Base-by-base conservation (phyloP, 2,888 invertebrate genomes). In the Halictus ligatus region DNA sequence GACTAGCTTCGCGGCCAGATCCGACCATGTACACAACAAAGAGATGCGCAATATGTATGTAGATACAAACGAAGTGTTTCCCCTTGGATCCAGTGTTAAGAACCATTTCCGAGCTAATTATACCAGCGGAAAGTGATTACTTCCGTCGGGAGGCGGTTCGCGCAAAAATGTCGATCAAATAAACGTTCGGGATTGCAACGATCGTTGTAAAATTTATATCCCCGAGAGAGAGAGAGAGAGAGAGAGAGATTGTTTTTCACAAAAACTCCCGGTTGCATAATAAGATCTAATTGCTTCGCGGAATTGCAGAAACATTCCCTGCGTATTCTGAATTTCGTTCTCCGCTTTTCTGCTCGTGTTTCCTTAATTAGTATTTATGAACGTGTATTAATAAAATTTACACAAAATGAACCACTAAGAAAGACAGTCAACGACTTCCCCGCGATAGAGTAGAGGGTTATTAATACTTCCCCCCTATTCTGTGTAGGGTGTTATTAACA, bases 31-130 rank as follows among this genome's bases (percentile, higher is more conserved):
- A 50, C 50, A 54, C 2, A 8, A 43, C 35, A 35, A 5, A 35
- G 4, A 35, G 10, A 46, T 46, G 12, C 46, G 1, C 15, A 15
- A n/a, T 12, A n/a, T 10, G 12, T 10, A 58, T 12, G 58, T 25
- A 12, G n/a, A 58, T n/a, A 4, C n/a, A 12, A 12, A 5, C n/a
- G 12, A 58, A n/a, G 29, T 25, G 60, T 75, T 46, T 60, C 13
- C 58, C 18, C 40, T 75, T 25, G 35, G 29, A 76, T 81, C 7
- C 10, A 29, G 50, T 46, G 67, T 78, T 79, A 79, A 73, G 64
- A n/a, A 72, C 29, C 67, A 25, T 48, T 79, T 85, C 35, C 21
- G 72, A 40, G 64, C 48, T 85, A 83, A 83, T 83, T 83, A 75
- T 21, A 6, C 25, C 21, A 12, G 13, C 46, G 29, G 29, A 48